Base-by-base conservation (phyloP, 2,113 vertebrate species). In the Poeciliopsis prolifica region DNA sequence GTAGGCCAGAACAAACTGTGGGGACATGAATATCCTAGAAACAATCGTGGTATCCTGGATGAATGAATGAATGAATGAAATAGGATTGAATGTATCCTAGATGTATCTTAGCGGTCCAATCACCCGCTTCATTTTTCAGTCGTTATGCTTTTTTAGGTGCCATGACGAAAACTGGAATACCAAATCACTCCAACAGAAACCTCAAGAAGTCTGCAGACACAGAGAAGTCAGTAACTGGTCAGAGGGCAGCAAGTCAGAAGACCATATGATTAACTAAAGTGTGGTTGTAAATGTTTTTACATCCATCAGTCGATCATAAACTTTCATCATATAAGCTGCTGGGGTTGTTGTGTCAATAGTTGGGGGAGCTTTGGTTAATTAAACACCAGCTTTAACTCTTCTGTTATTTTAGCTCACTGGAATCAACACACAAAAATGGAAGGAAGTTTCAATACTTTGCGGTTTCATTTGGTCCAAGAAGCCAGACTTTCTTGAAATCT, bases 1-100 rank as follows among this genome's bases (percentile, higher is more conserved):
- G 2, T 95, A 86, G 19, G 79, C 71, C 5, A 97, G 82, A 0
- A 97, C 87, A 79, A 94, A 94, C 86, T 96, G 94, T 0, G 95
- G 96, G 67, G 93, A 93, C 91, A 93, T 95, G 81, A 94, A 94
- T 61, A 8, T 96, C 22, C 96, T 95, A 0, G 95, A 96, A 70
- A 95, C 94, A 1, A 96, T 96, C 96, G 96, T 96, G 5, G 92
- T 29, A 29, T 29, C 29, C 29, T 3, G 3, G 29, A 29, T 29
- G 29, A 29, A 29, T 29, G 29, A 29, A 29, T 29, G 29, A 2
- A 29, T 29, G 29, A 29, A 29, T 29, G 29, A 29, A 29, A 29
- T 29, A 29, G 29, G 29, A 29, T 29, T 29, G 3, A 3, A 29
- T 29, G 29, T 29, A 29, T 29, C 29, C 29, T 29, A 29, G 29